Base-by-base conservation (phyloP, 2,797 vertebrate genomes). In the Siniperca scherzeri region DNA sequence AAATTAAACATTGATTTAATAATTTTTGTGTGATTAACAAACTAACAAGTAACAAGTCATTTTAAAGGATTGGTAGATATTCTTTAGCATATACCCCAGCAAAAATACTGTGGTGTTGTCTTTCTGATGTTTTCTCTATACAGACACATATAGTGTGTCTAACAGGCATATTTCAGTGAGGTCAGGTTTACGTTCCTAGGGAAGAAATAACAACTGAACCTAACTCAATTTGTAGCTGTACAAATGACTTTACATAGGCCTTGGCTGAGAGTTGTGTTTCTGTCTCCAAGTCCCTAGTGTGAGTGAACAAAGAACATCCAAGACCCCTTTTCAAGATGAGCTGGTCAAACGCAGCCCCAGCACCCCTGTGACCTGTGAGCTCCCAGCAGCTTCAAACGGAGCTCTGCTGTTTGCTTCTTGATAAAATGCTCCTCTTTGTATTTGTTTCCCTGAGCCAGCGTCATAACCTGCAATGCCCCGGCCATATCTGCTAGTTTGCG, bases 401-500 rank as follows among this genome's bases (percentile, higher is more conserved):
- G 83, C 92, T 91, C 88, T 80, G 87, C 87, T 92, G 93, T 93
- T 93, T 93, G 91, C 92, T 92, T 92, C 92, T 91, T 94, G 92
- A 94, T 95, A 94, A 94, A 94, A 93, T 83, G 87, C 85, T 83
- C 87, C 87, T 94, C 91, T 94, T 94, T 94, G 92, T 94, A 86
- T 94, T 94, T 94, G 91, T 94, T 93, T 94, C 93, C 92, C 89
- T 91, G 88, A 92, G 92, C 93, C 90, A 76, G 90, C 91, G 81
- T 92, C 94, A 95, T 94, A 94, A 95, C 95, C 95, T 93, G 93
- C 94, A 90, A 91, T 94, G 94, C 93, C 93, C 92, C 74, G 84
- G 91, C 94, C 94, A 93, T 94, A 95, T 95, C 95, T 93, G 91
- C 94, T 94, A 95, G 95, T 96, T 94, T 95, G 93, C 93, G 81